Conservation (phyloP, 2,888 invertebrate species). For the Metopia argyrocephala region DNA sequence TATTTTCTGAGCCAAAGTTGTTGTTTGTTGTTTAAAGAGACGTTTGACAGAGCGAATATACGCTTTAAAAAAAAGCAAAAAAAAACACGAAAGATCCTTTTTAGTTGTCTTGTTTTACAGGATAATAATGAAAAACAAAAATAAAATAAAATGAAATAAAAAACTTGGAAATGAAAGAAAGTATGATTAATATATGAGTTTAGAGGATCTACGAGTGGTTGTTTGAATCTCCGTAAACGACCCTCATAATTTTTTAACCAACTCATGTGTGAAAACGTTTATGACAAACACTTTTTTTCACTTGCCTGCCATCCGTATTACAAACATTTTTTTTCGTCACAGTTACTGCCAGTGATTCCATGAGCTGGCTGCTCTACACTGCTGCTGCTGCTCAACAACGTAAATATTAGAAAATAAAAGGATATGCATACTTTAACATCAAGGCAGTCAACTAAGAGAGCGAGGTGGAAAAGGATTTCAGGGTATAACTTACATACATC, state of each 20-base stretch:
- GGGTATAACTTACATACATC: no score
- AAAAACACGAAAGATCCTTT: constrained; percentile 26
- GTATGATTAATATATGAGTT: constrained; percentile 6
- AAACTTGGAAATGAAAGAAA: no score
- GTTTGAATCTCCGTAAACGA: constrained; percentile 43
- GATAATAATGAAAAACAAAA: constrained; percentile 15
- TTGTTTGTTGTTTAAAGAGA: background rate
- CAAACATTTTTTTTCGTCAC: constrained; percentile 2
- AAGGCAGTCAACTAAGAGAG: constrained; percentile 3
- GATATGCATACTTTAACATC: constrained; percentile 57
- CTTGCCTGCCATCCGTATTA: background rate
- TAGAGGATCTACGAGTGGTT: background rate
- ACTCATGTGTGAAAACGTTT: constrained; percentile 65
- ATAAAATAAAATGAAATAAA: no score
- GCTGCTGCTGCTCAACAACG: constrained; percentile 7
- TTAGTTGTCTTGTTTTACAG: background rate
- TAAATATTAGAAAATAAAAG: constrained; percentile 56
- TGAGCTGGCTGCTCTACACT: background rate
- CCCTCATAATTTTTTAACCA: constrained; percentile 63
- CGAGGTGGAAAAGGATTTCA: constrained; percentile 8
- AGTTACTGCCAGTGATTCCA: background rate
- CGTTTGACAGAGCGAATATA: constrained; percentile 32
- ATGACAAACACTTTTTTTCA: constrained; percentile 56
- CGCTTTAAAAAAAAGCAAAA: constrained; percentile 4
- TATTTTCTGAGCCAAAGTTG: background rate